Evolutionary conservation across 2,888 invertebrate genomes (phyloP).

Genomic region (Aporophyla nigra): DNA sequence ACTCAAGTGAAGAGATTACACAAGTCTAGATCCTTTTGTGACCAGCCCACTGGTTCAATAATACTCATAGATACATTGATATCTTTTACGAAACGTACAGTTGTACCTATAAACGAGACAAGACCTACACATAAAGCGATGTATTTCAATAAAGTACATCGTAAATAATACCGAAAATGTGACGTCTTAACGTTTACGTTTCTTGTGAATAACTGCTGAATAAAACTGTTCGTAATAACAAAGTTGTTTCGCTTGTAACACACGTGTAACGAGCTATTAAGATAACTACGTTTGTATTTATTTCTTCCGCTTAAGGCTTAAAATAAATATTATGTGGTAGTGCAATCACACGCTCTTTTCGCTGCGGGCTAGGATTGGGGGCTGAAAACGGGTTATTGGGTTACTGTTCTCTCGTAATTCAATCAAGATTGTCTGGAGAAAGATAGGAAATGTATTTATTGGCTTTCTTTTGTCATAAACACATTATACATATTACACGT

Average conservation of each 20-base stretch:
- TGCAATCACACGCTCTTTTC: slow-evolving; percentile 32
- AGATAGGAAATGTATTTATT: slow-evolving; percentile 17
- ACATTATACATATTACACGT: too few species aligned
- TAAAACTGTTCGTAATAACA: slow-evolving; percentile 31
- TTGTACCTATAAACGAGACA: slow-evolving; percentile 6
- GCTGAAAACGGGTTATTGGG: slow-evolving; percentile 21
- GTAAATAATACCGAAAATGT: slow-evolving; percentile 33
- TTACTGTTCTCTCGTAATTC: slow-evolving; percentile 24
- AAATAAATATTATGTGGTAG: slow-evolving; percentile 46
- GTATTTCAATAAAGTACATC: slow-evolving; percentile 19
- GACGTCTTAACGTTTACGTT: slow-evolving; percentile 27
- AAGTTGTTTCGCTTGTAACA: slow-evolving; percentile 7
- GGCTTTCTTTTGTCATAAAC: neutral
- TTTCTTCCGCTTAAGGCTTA: slow-evolving; percentile 31
- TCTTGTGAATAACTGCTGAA: slow-evolving; percentile 31
- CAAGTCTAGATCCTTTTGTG: slow-evolving; percentile 26
- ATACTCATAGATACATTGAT: slow-evolving; percentile 24
- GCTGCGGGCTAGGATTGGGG: neutral
- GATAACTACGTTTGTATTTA: slow-evolving; percentile 20
- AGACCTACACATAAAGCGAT: slow-evolving; percentile 8
- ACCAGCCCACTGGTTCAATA: slow-evolving; percentile 33
- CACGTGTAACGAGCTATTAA: slow-evolving; percentile 22
- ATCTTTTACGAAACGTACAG: neutral
- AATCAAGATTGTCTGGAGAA: slow-evolving; percentile 19
- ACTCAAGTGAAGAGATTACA: slow-evolving; percentile 49